Percentiles rank a stretch among this genome's conserved stretches.
Conservation (phyloP, 2,888 invertebrate species). For the Scelioninae gen. 1 region DNA sequence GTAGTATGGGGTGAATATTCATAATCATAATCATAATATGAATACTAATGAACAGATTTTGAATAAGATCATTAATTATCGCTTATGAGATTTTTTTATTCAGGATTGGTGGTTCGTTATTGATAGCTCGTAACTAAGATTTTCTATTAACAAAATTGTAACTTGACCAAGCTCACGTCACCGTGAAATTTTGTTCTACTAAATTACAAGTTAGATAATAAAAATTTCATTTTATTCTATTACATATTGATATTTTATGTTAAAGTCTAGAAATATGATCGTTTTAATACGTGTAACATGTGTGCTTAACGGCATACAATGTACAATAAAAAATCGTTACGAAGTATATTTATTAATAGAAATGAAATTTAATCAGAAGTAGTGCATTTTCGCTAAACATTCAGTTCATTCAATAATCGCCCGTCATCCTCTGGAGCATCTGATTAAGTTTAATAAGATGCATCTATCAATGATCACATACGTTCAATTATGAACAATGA, state of each 20-base stretch:
- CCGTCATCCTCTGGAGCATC: neutral
- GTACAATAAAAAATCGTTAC: neutral
- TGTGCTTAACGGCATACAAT: conserved; percentile 22
- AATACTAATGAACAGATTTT: conserved; percentile 45
- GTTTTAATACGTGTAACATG: conserved; percentile 17
- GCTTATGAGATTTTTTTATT: conserved; percentile 52
- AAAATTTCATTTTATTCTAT: conserved; percentile 20
- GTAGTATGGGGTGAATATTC: conserved; percentile 47
- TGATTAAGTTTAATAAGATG: conserved; percentile 27
- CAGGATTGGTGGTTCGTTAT: conserved; percentile 19
- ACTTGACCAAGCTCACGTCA: conserved; percentile 5
- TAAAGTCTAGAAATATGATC: neutral
- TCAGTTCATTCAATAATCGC: conserved; percentile 3
- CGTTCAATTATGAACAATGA: conserved; percentile 47
- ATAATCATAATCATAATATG: conserved; percentile 47
- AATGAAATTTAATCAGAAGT: too few species aligned
- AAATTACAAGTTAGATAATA: conserved; percentile 7
- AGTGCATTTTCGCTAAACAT: neutral
- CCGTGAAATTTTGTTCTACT: conserved; percentile 8
- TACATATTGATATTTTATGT: conserved; percentile 28
- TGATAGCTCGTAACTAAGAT: conserved; percentile 26
- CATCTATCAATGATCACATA: conserved; percentile 17
- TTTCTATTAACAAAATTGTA: conserved; percentile 24
- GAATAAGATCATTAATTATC: conserved; percentile 52
- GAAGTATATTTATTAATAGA: conserved; percentile 4